Evolutionary conservation across 2,888 invertebrate genomes (phyloP).

Genomic region (Drosophila subsilvestris): DNA sequence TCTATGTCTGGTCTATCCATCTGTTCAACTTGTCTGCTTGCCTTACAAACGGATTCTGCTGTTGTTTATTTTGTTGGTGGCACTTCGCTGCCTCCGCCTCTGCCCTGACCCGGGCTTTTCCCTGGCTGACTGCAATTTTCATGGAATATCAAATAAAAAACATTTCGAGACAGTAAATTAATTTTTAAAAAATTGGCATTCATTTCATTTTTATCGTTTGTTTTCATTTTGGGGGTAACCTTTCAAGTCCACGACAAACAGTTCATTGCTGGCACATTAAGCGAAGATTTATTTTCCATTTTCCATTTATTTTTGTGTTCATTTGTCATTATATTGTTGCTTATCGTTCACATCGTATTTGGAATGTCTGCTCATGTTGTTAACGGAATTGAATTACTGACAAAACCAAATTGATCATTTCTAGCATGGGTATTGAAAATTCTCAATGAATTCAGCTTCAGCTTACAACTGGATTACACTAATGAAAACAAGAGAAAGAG

Average conservation of each 20-base stretch:
- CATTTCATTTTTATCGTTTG: slow-evolving; percentile 62
- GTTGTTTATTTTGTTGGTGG: slow-evolving; percentile 3
- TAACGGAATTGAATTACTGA: slow-evolving; percentile 57
- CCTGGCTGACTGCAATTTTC: slow-evolving; percentile 58
- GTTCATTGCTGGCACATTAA: slow-evolving; percentile 53
- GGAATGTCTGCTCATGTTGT: slow-evolving; percentile 24
- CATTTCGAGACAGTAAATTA: slow-evolving; percentile 68
- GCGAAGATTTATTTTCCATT: slow-evolving; percentile 31
- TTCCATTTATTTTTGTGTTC: slow-evolving; percentile 32
- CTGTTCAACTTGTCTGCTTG: slow-evolving; percentile 10
- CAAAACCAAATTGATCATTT: slow-evolving; percentile 56
- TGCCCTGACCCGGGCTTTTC: too few relatives aligned
- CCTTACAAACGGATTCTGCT: not conserved
- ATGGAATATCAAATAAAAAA: slow-evolving; percentile 65
- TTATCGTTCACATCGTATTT: slow-evolving; percentile 56
- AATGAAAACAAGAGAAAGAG: too few relatives aligned
- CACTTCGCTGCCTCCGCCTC: slow-evolving; percentile 18
- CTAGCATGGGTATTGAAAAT: not conserved
- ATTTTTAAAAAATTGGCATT: slow-evolving; percentile 72
- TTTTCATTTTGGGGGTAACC: not conserved
- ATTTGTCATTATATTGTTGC: slow-evolving; percentile 62
- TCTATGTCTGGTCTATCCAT: not conserved
- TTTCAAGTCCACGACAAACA: slow-evolving; percentile 3
- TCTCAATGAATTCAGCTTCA: not conserved
- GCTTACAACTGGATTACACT: too few relatives aligned